Conservation (phyloP, 2,113 vertebrate species). For the Poecilia latipinna region DNA sequence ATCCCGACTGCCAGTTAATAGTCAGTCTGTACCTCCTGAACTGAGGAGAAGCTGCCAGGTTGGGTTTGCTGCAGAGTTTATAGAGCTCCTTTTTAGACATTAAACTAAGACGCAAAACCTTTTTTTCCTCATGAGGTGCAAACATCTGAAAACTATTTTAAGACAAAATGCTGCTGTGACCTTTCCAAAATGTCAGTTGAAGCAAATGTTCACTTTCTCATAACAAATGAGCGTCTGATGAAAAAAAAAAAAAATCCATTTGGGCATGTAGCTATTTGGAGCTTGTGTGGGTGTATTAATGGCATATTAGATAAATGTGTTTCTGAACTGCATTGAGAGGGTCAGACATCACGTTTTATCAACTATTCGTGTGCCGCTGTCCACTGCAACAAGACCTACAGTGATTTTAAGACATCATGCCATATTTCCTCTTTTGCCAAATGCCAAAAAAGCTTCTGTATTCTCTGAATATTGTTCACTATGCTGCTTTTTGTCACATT, state of each 20-base stretch:
- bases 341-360: slow-evolving; percentile 68
- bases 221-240: slow-evolving; percentile 38
- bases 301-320: slow-evolving; percentile 45
- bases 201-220: slow-evolving; percentile 36
- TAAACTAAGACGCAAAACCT: slow-evolving; percentile 24
- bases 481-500: slow-evolving; percentile 20
- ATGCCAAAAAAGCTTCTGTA: slow-evolving; percentile 10
- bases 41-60: slow-evolving; percentile 12
- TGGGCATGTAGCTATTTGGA: slow-evolving; percentile 44
- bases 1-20: slow-evolving; percentile 42
- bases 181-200: slow-evolving; percentile 50
- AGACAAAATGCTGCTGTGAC: slow-evolving; percentile 37
- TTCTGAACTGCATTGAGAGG: slow-evolving; percentile 56
- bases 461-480: background rate
- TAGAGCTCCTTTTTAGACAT: slow-evolving; percentile 16
- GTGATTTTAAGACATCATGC: slow-evolving; percentile 32
- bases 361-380: slow-evolving; percentile 42
- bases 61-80: slow-evolving; percentile 29
- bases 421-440: slow-evolving; percentile 10
- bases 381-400: slow-evolving; percentile 16
- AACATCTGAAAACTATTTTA: slow-evolving; percentile 36
- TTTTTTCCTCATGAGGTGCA: slow-evolving; percentile 11
- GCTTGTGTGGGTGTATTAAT: slow-evolving; percentile 47
- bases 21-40: slow-evolving; percentile 60
- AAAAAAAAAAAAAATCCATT: slow-evolving; percentile 27